Evolutionary conservation across 2,113 vertebrate species (phyloP).

Genomic region (Penelope pileata): DNA sequence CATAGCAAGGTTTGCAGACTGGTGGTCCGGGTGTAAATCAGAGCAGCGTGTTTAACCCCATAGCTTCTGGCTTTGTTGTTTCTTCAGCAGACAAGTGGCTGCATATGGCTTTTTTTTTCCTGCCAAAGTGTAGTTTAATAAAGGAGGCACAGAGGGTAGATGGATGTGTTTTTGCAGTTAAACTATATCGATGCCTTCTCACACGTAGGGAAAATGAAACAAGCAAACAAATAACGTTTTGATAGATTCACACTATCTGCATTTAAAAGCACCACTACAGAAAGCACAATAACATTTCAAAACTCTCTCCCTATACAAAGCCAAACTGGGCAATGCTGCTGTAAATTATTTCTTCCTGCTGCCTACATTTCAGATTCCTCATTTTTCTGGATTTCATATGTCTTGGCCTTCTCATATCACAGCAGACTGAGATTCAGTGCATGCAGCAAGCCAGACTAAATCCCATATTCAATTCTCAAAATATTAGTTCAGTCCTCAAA

Average conservation of each 20-base stretch:
- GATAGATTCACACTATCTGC: constrained; percentile 10
- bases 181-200: background rate
- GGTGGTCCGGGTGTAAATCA: background rate
- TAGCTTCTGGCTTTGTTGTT: background rate
- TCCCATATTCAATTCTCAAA: background rate
- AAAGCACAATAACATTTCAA: background rate
- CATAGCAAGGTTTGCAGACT: background rate
- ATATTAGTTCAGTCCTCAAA: constrained; percentile 30
- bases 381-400: background rate
- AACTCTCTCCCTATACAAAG: background rate
- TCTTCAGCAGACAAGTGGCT: background rate
- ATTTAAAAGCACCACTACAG: background rate
- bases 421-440: background rate
- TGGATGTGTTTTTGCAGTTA: background rate
- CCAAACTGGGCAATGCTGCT: background rate
- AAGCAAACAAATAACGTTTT: background rate
- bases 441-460: background rate
- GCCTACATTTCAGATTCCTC: background rate
- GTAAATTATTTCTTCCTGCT: background rate
- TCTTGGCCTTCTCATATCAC: background rate
- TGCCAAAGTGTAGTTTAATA: background rate
- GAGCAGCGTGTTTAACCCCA: accelerated
- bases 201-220: background rate
- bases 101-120: background rate
- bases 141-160: background rate